Conservation (phyloP, 2,888 invertebrate species). For the Rhaphigaster nebulosa region DNA sequence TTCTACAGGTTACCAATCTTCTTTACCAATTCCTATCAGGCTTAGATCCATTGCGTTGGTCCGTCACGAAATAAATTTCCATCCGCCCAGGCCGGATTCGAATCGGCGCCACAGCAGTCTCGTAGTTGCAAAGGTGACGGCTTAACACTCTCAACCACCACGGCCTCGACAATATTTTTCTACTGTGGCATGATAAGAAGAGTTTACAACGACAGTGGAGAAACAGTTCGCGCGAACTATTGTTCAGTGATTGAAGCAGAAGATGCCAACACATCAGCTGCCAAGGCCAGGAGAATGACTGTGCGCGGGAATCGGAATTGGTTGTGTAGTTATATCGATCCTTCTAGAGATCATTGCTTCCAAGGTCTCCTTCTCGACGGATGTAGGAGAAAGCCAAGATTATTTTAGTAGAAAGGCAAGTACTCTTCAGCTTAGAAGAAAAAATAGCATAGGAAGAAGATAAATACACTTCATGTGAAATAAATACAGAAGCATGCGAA, state of each 20-base stretch:
- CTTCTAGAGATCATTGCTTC: neutral
- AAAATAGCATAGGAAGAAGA: neutral
- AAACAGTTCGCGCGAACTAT: neutral
- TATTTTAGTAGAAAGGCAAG: neutral
- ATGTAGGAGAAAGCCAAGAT: neutral
- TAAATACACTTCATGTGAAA: neutral
- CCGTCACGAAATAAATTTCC: no score
- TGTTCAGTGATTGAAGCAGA: neutral
- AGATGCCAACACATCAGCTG: conserved; percentile 12
- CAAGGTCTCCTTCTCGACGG: neutral
- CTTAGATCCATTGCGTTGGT: no score
- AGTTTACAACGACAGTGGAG: neutral
- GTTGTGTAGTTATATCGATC: neutral
- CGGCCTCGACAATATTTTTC: no score
- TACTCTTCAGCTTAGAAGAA: neutral
- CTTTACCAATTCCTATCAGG: no score
- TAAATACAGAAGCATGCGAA: neutral
- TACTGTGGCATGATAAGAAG: neutral
- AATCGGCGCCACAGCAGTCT: no score
- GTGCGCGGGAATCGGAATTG: neutral
- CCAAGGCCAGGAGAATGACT: neutral
- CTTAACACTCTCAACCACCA: no score
- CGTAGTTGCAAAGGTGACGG: no score
- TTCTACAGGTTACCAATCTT: no score
- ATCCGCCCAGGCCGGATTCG: no score